A percentile compares a stretch with the other conserved stretches of the same genome.
These are phyloP conservation scores for Ridgeia piscesae DNA, from an alignment of 1,140 invertebrate species.

Conservation along the genomic window DNA sequence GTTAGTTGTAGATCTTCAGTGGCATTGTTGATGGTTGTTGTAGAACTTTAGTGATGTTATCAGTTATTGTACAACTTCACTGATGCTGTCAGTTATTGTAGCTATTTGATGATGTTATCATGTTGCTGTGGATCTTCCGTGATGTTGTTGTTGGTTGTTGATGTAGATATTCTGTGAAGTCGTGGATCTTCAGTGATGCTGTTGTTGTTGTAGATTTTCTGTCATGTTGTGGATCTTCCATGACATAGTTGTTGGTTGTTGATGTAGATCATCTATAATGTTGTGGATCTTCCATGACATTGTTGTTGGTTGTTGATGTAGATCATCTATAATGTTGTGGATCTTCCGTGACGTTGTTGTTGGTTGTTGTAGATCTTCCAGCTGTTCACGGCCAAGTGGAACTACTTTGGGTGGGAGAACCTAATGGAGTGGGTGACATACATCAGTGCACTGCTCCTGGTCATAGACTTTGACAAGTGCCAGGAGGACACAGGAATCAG, in stretches of 20 bases:
- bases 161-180: too few species aligned
- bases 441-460: conserved; percentile 56
- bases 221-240: too few species aligned
- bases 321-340: background rate
- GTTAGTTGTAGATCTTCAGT: too few species aligned
- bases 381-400: conserved; percentile 53
- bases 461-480: conserved; percentile 58
- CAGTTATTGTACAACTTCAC: too few species aligned
- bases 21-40: too few species aligned
- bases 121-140: too few species aligned
- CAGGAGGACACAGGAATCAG: conserved; percentile 54
- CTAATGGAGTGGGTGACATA: conserved; percentile 61
- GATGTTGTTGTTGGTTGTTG: too few species aligned
- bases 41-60: too few species aligned
- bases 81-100: too few species aligned
- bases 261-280: background rate
- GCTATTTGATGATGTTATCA: too few species aligned
- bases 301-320: conserved; percentile 9
- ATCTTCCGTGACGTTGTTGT: background rate
- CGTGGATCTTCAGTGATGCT: too few species aligned
- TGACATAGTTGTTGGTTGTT: background rate
- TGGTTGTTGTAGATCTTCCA: conserved; percentile 50
- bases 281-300: background rate
- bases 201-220: too few species aligned
- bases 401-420: conserved; percentile 60